Percentiles rank a stretch among this genome's conserved stretches.
phyloP scores from a whole-genome alignment of 2,888 invertebrate species.

The Coremacera marginata region DNA sequence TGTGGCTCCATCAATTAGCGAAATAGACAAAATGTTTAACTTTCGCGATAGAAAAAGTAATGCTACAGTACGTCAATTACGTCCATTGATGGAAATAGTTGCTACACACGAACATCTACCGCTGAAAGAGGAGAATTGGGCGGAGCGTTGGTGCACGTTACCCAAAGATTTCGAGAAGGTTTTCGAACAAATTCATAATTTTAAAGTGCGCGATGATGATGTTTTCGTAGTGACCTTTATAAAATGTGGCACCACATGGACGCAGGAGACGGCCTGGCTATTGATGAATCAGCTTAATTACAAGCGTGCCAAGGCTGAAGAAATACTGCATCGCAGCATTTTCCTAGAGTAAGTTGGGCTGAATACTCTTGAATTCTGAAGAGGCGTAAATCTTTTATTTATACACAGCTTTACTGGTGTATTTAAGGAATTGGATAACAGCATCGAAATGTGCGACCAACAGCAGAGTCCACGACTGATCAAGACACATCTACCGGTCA shows the following conservation, averaged over 20 bases:
- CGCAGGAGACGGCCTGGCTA: slow-evolving; percentile 54
- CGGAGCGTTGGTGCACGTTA: slow-evolving; percentile 46
- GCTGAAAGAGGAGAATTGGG: slow-evolving; percentile 35
- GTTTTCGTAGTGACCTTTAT: slow-evolving; percentile 52
- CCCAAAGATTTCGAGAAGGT: slow-evolving; percentile 22
- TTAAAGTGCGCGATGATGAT: slow-evolving; percentile 51
- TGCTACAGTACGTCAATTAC: neutral
- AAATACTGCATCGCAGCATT: slow-evolving; percentile 30
- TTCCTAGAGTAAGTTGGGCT: slow-evolving; percentile 49
- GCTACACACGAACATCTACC: neutral
- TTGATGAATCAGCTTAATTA: slow-evolving; percentile 53
- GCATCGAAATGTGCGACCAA: slow-evolving; percentile 1
- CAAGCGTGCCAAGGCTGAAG: slow-evolving; percentile 41
- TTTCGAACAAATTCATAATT: slow-evolving; percentile 42
- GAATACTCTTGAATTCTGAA: neutral
- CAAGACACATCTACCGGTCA: slow-evolving; percentile 54
- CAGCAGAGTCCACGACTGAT: slow-evolving; percentile 50
- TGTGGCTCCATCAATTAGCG: neutral
- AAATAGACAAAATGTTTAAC: neutral
- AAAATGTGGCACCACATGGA: slow-evolving; percentile 56
- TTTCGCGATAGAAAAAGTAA: neutral
- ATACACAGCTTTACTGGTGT: neutral
- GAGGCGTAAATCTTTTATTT: neutral
- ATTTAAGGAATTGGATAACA: neutral
- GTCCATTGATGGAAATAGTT: neutral